phyloP scores from a whole-genome alignment of 2,888 invertebrate species.

The Brachylomia viminalis region DNA sequence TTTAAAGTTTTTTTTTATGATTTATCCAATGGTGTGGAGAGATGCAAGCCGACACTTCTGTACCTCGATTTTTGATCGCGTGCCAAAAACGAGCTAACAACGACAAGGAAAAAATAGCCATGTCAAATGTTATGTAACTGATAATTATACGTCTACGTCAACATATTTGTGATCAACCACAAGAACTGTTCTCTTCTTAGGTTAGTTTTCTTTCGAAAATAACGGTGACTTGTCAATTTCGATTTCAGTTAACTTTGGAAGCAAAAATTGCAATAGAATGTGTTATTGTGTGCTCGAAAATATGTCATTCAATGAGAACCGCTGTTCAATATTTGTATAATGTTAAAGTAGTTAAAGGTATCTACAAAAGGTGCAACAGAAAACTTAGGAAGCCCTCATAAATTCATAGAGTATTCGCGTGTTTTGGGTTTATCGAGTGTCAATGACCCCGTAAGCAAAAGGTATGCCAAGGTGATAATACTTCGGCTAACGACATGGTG shows the following conservation, averaged over 20 bases:
- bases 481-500: constrained; percentile 75
- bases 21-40: constrained; percentile 61
- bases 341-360: constrained; percentile 1
- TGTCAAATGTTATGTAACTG: constrained; percentile 83
- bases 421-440: constrained; percentile 78
- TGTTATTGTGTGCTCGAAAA: constrained; percentile 19
- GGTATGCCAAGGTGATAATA: constrained; percentile 84
- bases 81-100: constrained; percentile 85
- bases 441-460: constrained; percentile 83
- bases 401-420: constrained; percentile 16
- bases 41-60: constrained; percentile 72
- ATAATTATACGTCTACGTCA: constrained; percentile 72
- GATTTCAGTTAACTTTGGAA: constrained; percentile 25
- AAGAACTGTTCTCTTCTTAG: constrained; percentile 41
- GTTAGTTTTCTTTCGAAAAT: constrained; percentile 47
- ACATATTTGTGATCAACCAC: constrained; percentile 66
- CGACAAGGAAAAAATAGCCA: constrained; percentile 87
- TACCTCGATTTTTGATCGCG: constrained; percentile 80
- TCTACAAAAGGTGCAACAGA: constrained; percentile 18
- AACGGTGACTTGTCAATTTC: constrained; percentile 36
- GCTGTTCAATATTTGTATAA: constrained; percentile 12
- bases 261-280: constrained; percentile 25
- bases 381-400: constrained; percentile 35
- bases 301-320: not conserved
- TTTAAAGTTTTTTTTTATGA: constrained; percentile 51